A percentile compares a stretch with the other conserved stretches of the same genome.
These are phyloP conservation scores for Mobula hypostoma DNA, from an alignment of 2,113 vertebrate species.

Conservation along the genomic window DNA sequence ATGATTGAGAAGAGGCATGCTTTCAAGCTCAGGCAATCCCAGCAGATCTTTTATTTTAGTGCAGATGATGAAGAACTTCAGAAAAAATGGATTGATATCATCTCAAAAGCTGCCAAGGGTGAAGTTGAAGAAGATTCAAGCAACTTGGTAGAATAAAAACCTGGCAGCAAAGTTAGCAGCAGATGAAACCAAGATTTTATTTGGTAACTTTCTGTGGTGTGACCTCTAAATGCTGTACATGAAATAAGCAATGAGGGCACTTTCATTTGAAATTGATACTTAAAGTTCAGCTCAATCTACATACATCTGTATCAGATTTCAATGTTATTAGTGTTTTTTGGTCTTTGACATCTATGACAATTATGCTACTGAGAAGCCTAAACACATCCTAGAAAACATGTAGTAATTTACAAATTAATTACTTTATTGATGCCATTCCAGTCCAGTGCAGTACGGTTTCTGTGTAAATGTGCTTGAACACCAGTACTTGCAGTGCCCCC, in stretches of 20 bases:
- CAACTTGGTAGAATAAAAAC: not conserved
- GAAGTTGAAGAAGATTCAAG: conserved; percentile 46
- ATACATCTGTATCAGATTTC: conserved; percentile 4
- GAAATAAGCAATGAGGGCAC: conserved; percentile 26
- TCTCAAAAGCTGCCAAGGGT: conserved; percentile 60
- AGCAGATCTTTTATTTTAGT: conserved; percentile 68
- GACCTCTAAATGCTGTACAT: not conserved
- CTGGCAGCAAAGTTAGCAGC: not conserved
- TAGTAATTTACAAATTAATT: conserved; percentile 23
- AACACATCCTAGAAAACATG: conserved; percentile 14
- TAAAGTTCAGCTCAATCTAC: not conserved
- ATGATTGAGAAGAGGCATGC: conserved; percentile 58
- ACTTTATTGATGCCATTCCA: not conserved
- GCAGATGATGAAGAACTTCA: conserved; percentile 66
- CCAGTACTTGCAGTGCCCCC: conserved; percentile 53
- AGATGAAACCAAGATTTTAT: not conserved
- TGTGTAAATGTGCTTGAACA: conserved; percentile 60
- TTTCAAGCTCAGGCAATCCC: conserved; percentile 68
- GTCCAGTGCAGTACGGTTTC: conserved; percentile 33
- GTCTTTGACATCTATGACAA: conserved; percentile 20
- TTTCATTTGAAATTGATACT: conserved; percentile 16
- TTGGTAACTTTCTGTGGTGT: not conserved
- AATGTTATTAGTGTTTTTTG: conserved; percentile 6
- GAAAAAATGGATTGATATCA: conserved; percentile 69
- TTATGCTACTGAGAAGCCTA: conserved; percentile 6